A percentile compares a stretch with the other conserved stretches of the same genome.
Conservation (phyloP, 2,797 vertebrate species). For the Enteromius thamalakanensis region DNA sequence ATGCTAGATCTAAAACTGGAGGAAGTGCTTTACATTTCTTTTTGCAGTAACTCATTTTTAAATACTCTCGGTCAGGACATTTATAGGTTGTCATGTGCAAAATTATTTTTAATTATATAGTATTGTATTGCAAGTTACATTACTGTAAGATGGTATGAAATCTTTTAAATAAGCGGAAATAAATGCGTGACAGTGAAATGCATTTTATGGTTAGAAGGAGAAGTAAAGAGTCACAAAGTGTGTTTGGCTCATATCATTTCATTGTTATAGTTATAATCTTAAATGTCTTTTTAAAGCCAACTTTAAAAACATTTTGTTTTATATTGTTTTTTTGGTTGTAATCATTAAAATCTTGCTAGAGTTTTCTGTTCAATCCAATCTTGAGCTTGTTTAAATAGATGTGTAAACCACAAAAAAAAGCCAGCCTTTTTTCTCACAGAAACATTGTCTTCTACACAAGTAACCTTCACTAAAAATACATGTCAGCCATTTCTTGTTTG, state of each 20-base stretch:
- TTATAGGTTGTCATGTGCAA: background rate
- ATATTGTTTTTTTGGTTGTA: background rate
- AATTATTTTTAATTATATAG: background rate
- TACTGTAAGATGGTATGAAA: background rate
- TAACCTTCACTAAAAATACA: constrained; percentile 30
- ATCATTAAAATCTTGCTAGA: background rate
- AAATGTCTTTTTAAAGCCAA: background rate
- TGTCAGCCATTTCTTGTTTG: background rate
- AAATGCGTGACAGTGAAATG: background rate
- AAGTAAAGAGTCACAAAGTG: background rate
- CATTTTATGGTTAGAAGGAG: background rate
- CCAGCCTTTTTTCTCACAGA: constrained; percentile 15
- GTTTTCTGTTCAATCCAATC: background rate
- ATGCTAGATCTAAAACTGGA: constrained; percentile 36
- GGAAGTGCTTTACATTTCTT: constrained; percentile 30
- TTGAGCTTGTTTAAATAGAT: background rate
- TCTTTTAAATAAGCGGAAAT: background rate
- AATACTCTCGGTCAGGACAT: background rate
- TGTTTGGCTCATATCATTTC: background rate
- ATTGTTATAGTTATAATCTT: background rate
- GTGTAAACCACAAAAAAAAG: background rate
- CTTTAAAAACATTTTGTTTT: background rate
- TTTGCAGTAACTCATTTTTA: background rate
- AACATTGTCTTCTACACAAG: constrained; percentile 18
- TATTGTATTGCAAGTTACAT: background rate